Base-by-base conservation (phyloP, 2,888 invertebrate species). In the Drosophila prolongata region DNA sequence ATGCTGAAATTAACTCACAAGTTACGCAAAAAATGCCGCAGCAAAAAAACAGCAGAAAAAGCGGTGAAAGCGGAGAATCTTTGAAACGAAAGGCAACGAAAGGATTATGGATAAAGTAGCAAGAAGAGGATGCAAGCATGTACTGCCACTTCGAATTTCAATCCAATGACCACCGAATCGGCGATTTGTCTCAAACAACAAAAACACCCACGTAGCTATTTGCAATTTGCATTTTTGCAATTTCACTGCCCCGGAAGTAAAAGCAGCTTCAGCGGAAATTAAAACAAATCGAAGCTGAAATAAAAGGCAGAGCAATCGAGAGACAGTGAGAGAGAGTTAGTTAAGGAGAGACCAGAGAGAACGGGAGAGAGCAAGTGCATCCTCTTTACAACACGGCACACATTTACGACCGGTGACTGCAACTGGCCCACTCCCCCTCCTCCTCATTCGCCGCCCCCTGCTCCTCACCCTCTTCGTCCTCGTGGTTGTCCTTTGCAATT, bases 11-110 rank as follows among this genome's bases (percentile, higher is more conserved):
- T 78, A 74, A 77, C 79, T 77, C 82, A 80, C 60, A 87, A 84
- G 78, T 85, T 87, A 82, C 82, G 87, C 70, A 85, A 84, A 87
- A 84, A 85, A 80, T 85, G 79, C 78, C 84, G 84, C 83, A 79
- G 76, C 72, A 67, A 72, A 65, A 66, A 59, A 53, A 62, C 61
- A 38, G 42, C 68, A 78, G 76, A 46, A 40, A 11, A 62, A 58
- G 64, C 74, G 56, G 71, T 73, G 64, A 44, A 60, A 6, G 14
- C 47, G 70, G 81, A 76, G 72, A 85, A 80, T 78, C 75, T 88
- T 76, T 83, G 81, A 88, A 79, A 76, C 82, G 81, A 47, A 16
- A 34, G 71, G 40, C 62, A 70, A 70, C 71, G 69, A 69, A 69
- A 68, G 42, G 13, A 59, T 30, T 14, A 19, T 6, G 55, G 24